Percentiles rank a stretch among this genome's conserved stretches.
Evolutionary conservation across 1,140 invertebrate genomes (phyloP).

Genomic region (Penaeus indicus): DNA sequence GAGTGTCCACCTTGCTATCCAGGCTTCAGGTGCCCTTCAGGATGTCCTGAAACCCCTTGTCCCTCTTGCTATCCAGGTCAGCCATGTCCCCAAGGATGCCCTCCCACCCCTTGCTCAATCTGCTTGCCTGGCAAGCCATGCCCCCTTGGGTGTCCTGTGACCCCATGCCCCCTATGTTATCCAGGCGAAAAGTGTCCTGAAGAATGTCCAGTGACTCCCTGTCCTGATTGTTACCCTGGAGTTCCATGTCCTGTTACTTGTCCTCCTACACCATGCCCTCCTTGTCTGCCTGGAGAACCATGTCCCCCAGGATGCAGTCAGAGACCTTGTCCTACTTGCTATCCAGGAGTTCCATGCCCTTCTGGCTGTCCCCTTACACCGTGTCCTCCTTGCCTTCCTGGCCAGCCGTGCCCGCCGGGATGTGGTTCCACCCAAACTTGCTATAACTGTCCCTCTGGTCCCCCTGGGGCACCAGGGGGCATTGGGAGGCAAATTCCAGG

Average conservation of each 20-base stretch:
- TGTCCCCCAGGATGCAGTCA: constrained; percentile 23
- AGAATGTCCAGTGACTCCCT: constrained; percentile 1
- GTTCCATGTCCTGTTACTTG: constrained; percentile 9
- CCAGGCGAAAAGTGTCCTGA: constrained; percentile 29
- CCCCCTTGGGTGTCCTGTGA: not conserved
- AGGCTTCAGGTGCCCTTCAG: constrained; percentile 13
- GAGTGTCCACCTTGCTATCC: constrained; percentile 33
- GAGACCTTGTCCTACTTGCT: constrained; percentile 38
- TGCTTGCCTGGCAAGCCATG: constrained; percentile 31
- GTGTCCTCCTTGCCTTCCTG: constrained; percentile 30
- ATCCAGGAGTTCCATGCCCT: constrained; percentile 14
- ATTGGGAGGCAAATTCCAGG: too few species aligned
- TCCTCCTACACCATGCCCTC: constrained; percentile 31
- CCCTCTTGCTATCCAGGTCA: constrained; percentile 19
- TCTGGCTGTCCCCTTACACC: constrained; percentile 18
- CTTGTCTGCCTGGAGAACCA: constrained; percentile 15
- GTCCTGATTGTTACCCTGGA: constrained; percentile 42
- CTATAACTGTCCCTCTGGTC: too few species aligned
- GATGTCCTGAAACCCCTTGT: constrained; percentile 28
- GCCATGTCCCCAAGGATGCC: constrained; percentile 22
- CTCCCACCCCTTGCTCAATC: constrained; percentile 17
- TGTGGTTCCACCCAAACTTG: not conserved
- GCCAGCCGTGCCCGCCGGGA: not conserved
- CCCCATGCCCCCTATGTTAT: constrained; percentile 14
- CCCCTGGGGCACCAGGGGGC: too few species aligned